Conservation (phyloP, 2,888 invertebrate genomes). For the Prenolepis imparis region DNA sequence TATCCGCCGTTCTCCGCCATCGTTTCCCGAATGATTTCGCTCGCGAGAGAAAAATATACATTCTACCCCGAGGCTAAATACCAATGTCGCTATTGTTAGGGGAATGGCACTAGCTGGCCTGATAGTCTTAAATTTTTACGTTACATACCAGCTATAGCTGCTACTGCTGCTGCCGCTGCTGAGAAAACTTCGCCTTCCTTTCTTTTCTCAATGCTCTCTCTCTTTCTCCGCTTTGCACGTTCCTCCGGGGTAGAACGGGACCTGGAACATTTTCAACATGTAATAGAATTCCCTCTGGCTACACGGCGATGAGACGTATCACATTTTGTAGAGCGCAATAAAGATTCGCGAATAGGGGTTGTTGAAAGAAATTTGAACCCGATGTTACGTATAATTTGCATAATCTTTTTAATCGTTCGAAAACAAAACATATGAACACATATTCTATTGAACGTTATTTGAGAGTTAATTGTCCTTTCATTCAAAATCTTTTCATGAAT, state of each 20-base stretch:
- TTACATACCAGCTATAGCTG: conserved; percentile 68
- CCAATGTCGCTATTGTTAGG: conserved; percentile 79
- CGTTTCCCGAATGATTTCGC: conserved; percentile 39
- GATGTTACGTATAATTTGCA: conserved; percentile 37
- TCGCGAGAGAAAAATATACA: conserved; percentile 56
- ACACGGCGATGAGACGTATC: conserved; percentile 60
- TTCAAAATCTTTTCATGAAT: not conserved
- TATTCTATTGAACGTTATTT: conserved; percentile 1
- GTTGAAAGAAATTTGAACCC: conserved; percentile 23
- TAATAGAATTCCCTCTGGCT: conserved; percentile 79
- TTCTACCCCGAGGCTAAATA: conserved; percentile 73
- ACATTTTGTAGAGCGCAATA: conserved; percentile 44
- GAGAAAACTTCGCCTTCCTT: conserved; percentile 6
- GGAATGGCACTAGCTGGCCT: conserved; percentile 73
- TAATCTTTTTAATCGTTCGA: conserved; percentile 28
- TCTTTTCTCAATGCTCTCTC: conserved; percentile 21
- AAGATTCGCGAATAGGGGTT: conserved; percentile 34
- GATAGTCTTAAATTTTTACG: conserved; percentile 80
- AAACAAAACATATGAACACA: not conserved
- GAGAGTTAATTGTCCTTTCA: not conserved
- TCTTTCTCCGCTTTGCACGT: conserved; percentile 26
- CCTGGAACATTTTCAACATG: conserved; percentile 73
- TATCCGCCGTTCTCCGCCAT: conserved; percentile 26
- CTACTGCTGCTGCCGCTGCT: conserved; percentile 8
- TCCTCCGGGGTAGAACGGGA: conserved; percentile 33